These are phyloP conservation scores for Drosophila neotestacea DNA, from an alignment of 2,888 invertebrate species.

Conservation along the genomic window DNA sequence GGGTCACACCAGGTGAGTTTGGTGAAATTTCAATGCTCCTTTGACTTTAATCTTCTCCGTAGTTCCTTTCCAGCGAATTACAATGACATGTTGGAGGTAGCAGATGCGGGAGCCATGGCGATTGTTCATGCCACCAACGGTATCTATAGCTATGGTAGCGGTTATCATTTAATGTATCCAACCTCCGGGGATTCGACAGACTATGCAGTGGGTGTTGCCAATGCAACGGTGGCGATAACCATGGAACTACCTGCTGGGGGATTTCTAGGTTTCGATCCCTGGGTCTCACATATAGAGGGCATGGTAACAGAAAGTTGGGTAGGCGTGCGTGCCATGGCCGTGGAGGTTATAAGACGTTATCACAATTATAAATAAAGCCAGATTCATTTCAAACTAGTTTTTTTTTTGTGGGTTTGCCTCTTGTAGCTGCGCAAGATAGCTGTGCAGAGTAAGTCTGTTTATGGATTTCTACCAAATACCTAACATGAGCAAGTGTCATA, in stretches of 20 bases:
- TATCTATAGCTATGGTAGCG: conserved; percentile 84
- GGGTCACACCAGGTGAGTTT: conserved; percentile 87
- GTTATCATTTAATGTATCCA: conserved; percentile 85
- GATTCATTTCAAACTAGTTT: conserved; percentile 26
- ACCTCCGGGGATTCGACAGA: conserved; percentile 88
- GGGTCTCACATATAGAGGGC: conserved; percentile 67
- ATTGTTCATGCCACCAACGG: conserved; percentile 78
- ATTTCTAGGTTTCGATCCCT: conserved; percentile 86
- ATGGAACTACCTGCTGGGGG: conserved; percentile 88
- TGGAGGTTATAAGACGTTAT: conserved; percentile 64
- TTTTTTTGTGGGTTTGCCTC: conserved; percentile 32
- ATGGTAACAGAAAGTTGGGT: conserved; percentile 87
- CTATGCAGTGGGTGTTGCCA: conserved; percentile 86
- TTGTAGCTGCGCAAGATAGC: conserved; percentile 42
- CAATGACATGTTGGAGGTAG: conserved; percentile 83
- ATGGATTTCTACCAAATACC: not conserved
- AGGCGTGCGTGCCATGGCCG: conserved; percentile 82
- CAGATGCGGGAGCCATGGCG: conserved; percentile 81
- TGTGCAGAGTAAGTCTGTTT: conserved; percentile 49
- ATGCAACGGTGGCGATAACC: conserved; percentile 83
- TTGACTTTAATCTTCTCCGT: not conserved
- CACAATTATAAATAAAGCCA: conserved; percentile 47
- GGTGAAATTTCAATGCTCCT: rapidly evolving
- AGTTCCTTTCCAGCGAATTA: conserved; percentile 84
- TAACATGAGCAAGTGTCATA: not conserved